Percentiles rank a stretch among this genome's conserved stretches.
Conservation (phyloP, 2,797 vertebrate species). For the Phalloptychus januarius region DNA sequence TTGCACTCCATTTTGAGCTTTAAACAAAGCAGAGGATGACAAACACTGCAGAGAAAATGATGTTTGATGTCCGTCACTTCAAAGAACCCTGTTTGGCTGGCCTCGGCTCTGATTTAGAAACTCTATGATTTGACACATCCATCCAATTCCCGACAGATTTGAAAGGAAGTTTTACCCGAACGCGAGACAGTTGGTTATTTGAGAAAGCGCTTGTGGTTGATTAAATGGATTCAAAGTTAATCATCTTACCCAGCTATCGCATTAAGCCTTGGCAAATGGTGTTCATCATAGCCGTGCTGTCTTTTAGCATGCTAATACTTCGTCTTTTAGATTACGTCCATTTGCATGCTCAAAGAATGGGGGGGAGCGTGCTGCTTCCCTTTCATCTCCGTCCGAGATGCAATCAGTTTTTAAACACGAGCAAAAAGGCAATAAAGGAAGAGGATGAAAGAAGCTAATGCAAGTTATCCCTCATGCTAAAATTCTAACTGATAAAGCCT, state of each 20-base stretch:
- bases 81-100: conserved; percentile 44
- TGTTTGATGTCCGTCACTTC: conserved; percentile 60
- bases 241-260: conserved; percentile 75
- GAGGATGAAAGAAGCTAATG: conserved; percentile 57
- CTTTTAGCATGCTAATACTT: conserved; percentile 76
- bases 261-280: conserved; percentile 76
- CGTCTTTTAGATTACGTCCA: conserved; percentile 69
- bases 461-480: conserved; percentile 51
- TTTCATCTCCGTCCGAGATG: conserved; percentile 69
- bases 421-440: conserved; percentile 68
- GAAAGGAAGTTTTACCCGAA: conserved; percentile 56
- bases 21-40: conserved; percentile 35
- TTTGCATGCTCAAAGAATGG: conserved; percentile 63
- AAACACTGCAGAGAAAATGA: conserved; percentile 43
- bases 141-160: conserved; percentile 53
- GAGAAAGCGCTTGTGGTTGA: conserved; percentile 66
- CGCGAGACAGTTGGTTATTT: conserved; percentile 66
- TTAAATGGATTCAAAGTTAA: conserved; percentile 81
- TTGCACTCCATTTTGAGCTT: conserved; percentile 34
- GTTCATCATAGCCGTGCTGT: conserved; percentile 69
- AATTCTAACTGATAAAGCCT: conserved; percentile 67
- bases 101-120: conserved; percentile 32
- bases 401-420: conserved; percentile 61
- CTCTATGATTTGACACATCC: conserved; percentile 56
- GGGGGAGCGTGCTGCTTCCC: conserved; percentile 30